Base-by-base conservation (phyloP, 2,113 vertebrate genomes). In the Ciconia stormi region DNA sequence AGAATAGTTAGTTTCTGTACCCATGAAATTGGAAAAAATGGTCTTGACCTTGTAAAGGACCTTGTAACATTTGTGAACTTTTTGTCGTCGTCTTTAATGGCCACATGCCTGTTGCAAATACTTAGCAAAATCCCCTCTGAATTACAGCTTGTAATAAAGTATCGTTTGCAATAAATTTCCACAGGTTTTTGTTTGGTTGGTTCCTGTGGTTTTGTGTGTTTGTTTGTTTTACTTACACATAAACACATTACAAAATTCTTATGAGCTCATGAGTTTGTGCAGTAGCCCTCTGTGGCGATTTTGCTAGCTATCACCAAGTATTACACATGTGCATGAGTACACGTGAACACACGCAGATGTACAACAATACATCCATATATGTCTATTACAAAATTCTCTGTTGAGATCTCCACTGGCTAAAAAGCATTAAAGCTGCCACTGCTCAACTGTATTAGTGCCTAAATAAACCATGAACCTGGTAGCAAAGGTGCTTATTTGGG, bases 321-420 rank as follows among this genome's bases (percentile, higher is more conserved):
- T 46, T 59, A 63, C 13, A 70, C 3, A 11, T 0, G 0, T 8
- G 4, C 14, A 27, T 53, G 30, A 53, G 36, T 47, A 49, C 11
- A 10, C 11, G 25, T 14, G 21, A 76, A 80, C 23, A n/a, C 23
- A 67, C 4, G 2, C 21, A 79, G 29, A n/a, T 40, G 7, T n/a
- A 44, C 7, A 22, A 40, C 9, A 66, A 50, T 52, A 17, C 2
- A 38, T 29, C 46, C 8, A 34, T 26, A 14, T 30, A 50, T 27
- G 10, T 27, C 36, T 67, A 29, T 52, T 73, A n/a, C 13, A 82
- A 56, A 82, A 42, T 63, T 78, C 21, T 40, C 34, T 87, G 5
- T 29, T 72, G 29, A 84, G 44, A 36, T 42, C 10, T 67, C 19
- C 8, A 17, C 15, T 65, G 30, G 11, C 53, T 69, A 69, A 56